Base-by-base conservation (phyloP, 23 tunicate species). In the Botrylloides violaceus region DNA sequence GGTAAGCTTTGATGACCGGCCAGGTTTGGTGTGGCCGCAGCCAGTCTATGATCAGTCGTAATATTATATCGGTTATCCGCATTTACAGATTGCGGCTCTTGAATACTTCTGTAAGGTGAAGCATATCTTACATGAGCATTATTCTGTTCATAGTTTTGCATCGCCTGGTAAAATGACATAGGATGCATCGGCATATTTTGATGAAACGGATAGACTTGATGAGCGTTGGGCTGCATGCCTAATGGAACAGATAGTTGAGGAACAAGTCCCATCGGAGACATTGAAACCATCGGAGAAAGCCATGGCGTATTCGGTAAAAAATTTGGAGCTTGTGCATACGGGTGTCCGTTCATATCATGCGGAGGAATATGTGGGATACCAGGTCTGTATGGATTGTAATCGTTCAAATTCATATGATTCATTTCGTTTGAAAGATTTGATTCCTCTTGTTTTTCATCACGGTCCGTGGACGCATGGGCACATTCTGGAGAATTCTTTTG, bases 1-100 rank as follows among this genome's bases (percentile, higher is more conserved):
- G 94, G 84, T 57, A 78, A 27, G 58, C 94, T 75, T 2, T 71
- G 77, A 34, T 50, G 49, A 6, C 35, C 66, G 3, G 78, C 73
- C 1, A 63, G 49, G 12, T 70, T 34, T 4, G 76, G 87, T 21
- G 53, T 71, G 56, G 43, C 57, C 43, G 32, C 25, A 25, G 21
- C 61, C 36, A 50, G 78, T 62, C 5, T n/a, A 32, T 39, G 43
- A 36, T 35, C 4, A 0, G 43, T 56, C 37, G 6, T 32, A 43
- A 0, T 28, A 37, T 43, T 15, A 43, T 9, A 43, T 15, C 12
- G 12, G 53, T 43, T 43, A 15, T 15, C 9, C 9, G 53, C 12
- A 15, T 68, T 43, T 5, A 19, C 25, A 23, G 19, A 26, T 20
- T 68, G 49, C 1, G 26, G 4, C n/a, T 56, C 74, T 9, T 30